Conservation (phyloP, 35 echinoderm and acorn worm species). For the Diadema setosum region DNA sequence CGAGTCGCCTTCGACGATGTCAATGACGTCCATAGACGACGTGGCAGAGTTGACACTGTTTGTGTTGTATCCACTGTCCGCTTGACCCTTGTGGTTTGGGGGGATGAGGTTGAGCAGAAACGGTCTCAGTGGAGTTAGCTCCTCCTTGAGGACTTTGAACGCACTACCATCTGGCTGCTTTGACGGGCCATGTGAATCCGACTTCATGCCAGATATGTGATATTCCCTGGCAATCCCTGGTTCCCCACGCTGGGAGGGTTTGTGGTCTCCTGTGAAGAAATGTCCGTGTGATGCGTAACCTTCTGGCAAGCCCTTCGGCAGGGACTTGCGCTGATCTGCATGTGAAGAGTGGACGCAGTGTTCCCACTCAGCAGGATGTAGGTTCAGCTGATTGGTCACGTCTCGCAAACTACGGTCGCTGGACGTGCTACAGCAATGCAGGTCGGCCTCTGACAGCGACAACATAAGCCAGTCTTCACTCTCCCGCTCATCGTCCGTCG, state of each 20-base stretch:
- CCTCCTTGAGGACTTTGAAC: not conserved
- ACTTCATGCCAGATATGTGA: not conserved
- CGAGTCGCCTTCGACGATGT: not conserved
- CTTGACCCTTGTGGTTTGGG: not conserved
- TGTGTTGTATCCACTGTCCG: conserved; percentile 10
- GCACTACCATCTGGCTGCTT: not conserved
- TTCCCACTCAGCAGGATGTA: not conserved
- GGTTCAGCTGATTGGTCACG: not conserved
- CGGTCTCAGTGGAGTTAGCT: not conserved
- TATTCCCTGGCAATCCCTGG: not conserved
- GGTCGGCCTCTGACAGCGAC: not conserved
- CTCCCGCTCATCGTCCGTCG: not conserved
- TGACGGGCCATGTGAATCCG: not conserved
- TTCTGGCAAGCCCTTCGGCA: not conserved
- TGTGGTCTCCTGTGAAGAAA: not conserved
- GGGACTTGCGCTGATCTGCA: not conserved
- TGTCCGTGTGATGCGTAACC: too few species aligned
- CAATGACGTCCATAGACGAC: not conserved
- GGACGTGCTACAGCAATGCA: not conserved
- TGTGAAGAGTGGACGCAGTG: not conserved
- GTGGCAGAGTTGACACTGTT: not conserved
- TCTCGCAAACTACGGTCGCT: not conserved
- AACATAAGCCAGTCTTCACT: not conserved
- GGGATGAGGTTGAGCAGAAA: not conserved
- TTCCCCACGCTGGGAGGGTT: not conserved